Conservation (phyloP, 2,888 invertebrate genomes). For the Coelinius sp. region DNA sequence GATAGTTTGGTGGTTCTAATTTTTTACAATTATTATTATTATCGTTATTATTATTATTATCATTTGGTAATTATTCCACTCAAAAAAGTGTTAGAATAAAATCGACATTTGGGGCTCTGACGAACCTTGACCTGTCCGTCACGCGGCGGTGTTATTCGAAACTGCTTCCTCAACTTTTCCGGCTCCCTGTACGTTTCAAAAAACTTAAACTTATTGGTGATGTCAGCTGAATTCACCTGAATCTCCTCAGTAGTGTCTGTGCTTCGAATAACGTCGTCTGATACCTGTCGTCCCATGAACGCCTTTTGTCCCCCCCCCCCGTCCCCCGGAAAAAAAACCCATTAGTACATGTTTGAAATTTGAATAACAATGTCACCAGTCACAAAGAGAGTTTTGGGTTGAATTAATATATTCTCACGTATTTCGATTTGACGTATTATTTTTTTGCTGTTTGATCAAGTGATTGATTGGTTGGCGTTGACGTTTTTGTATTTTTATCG, state of each 20-base stretch:
- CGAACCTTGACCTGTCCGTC: slow-evolving; percentile 81
- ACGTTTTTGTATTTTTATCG: background rate
- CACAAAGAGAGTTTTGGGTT: background rate
- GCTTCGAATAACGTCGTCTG: slow-evolving; percentile 82
- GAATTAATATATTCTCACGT: background rate
- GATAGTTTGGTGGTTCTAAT: too few species aligned
- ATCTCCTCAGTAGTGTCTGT: slow-evolving; percentile 83
- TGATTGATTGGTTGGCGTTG: background rate
- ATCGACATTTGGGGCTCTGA: slow-evolving; percentile 15
- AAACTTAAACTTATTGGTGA: slow-evolving; percentile 90
- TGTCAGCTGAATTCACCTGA: slow-evolving; percentile 84
- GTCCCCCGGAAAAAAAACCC: slow-evolving; percentile 8
- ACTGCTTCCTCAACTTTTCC: slow-evolving; percentile 78
- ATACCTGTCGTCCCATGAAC: slow-evolving; percentile 73
- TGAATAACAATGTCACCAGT: background rate
- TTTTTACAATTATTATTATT: too few species aligned
- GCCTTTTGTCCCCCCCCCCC: slow-evolving; percentile 63
- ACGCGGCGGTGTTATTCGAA: slow-evolving; percentile 91
- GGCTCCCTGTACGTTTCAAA: slow-evolving; percentile 89
- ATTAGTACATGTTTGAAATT: background rate
- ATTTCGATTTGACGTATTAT: background rate
- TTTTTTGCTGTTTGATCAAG: background rate
- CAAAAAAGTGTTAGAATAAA: background rate
- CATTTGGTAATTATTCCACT: background rate
- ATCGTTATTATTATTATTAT: too few species aligned